A percentile compares a stretch with the other conserved stretches of the same genome.
Conservation (phyloP, 2,888 invertebrate species). For the Cremastinae sp. region DNA sequence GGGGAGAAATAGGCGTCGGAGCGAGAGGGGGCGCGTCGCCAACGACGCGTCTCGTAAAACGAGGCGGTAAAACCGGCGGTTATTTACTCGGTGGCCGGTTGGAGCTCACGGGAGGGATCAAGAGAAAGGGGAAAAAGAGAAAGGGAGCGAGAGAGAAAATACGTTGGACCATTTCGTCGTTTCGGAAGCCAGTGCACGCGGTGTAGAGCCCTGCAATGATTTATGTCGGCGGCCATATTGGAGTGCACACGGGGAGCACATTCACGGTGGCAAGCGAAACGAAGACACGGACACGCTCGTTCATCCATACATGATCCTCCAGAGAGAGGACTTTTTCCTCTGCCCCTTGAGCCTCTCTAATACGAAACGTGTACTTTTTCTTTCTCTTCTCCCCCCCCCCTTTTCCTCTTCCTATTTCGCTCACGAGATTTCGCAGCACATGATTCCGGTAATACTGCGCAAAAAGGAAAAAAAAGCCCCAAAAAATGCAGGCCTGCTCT, state of each 20-base stretch:
- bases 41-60: constrained; percentile 59
- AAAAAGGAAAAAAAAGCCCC: constrained; percentile 9
- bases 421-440: constrained; percentile 15
- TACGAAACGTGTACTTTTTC: constrained; percentile 3
- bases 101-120: constrained; percentile 34
- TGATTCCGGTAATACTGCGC: constrained; percentile 13
- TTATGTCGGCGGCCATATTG: constrained; percentile 64
- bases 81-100: constrained; percentile 53
- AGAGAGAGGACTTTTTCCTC: constrained; percentile 36
- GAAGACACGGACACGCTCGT: background rate
- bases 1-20: constrained; percentile 35
- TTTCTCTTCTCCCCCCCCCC: background rate
- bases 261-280: background rate
- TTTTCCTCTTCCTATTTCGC: constrained; percentile 11
- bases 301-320: constrained; percentile 17
- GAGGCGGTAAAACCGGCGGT: constrained; percentile 69
- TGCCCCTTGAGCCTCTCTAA: constrained; percentile 8
- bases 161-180: constrained; percentile 48
- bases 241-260: constrained; percentile 24
- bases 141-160: constrained; percentile 49
- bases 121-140: constrained; percentile 47
- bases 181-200: constrained; percentile 51
- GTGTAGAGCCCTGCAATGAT: constrained; percentile 62
- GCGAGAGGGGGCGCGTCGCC: constrained; percentile 54
- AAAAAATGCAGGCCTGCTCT: background rate